phyloP scores from a whole-genome alignment of 2,797 vertebrate genomes.

The Phataginus tricuspis region DNA sequence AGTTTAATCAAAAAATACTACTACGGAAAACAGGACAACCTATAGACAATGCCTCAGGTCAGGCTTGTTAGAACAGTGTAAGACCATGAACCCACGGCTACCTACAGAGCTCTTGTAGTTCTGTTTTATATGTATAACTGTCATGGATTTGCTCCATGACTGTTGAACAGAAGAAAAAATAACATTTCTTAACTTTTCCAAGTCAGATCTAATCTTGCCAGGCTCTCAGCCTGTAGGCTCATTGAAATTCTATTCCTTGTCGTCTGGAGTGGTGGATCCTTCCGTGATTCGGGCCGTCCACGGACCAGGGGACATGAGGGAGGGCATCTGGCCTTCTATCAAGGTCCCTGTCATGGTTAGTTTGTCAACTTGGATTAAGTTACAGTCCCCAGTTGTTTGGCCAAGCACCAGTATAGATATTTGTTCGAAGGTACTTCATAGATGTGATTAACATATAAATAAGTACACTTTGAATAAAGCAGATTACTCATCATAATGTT shows the following conservation, averaged over 20 bases:
- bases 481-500: neutral
- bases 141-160: neutral
- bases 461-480: neutral
- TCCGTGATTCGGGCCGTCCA: neutral
- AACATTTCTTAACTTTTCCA: neutral
- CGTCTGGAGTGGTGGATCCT: neutral
- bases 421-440: neutral
- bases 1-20: slow-evolving; percentile 8
- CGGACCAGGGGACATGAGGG: too few relatives aligned
- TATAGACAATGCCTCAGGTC: neutral
- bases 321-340: neutral
- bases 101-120: neutral
- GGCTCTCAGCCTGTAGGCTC: neutral
- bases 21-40: neutral
- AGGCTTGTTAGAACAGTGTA: neutral
- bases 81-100: neutral
- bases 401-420: neutral
- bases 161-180: neutral
- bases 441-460: neutral
- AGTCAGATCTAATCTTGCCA: neutral
- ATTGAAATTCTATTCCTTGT: neutral
- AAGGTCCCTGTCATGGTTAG: neutral
- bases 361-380: neutral
- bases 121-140: neutral
- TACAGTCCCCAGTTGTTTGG: neutral